Conservation (phyloP, 2,113 vertebrate genomes). For the Grammomys surdaster region DNA sequence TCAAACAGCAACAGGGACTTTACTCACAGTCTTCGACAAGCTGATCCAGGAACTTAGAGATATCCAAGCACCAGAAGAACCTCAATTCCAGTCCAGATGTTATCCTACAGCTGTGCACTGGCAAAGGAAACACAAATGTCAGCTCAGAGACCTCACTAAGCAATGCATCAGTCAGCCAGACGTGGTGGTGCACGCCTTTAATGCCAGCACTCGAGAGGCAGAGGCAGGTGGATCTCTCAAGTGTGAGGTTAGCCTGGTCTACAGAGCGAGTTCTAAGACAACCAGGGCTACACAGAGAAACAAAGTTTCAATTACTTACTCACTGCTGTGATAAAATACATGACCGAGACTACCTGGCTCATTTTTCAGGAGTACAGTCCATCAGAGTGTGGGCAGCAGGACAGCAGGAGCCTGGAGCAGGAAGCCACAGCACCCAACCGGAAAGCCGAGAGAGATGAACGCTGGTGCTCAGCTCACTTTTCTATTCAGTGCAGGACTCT, state of each 20-base stretch:
- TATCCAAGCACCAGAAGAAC: neutral
- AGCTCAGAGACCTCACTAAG: neutral
- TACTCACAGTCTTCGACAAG: constrained; percentile 65
- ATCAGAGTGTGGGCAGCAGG: too few species aligned
- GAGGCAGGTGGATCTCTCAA: neutral
- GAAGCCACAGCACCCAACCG: too few species aligned
- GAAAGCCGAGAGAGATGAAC: neutral
- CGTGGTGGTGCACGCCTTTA: neutral
- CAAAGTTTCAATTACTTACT: neutral
- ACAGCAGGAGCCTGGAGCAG: neutral
- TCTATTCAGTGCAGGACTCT: neutral
- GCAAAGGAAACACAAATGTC: constrained; percentile 5
- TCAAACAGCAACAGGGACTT: neutral
- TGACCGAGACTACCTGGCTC: too few species aligned
- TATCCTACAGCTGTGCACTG: constrained; percentile 61
- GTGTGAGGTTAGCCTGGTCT: neutral
- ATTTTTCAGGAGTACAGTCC: too few species aligned
- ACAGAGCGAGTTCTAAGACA: neutral
- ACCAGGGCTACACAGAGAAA: neutral
- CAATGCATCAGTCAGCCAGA: neutral
- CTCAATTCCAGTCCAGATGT: constrained; percentile 68
- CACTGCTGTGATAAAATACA: neutral
- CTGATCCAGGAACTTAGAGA: neutral
- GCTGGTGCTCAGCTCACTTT: neutral
- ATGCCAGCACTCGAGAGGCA: neutral